Percentiles rank a stretch among this genome's conserved stretches.
Evolutionary conservation across 2,797 vertebrate genomes (phyloP).

Genomic region (Cuniculus paca): DNA sequence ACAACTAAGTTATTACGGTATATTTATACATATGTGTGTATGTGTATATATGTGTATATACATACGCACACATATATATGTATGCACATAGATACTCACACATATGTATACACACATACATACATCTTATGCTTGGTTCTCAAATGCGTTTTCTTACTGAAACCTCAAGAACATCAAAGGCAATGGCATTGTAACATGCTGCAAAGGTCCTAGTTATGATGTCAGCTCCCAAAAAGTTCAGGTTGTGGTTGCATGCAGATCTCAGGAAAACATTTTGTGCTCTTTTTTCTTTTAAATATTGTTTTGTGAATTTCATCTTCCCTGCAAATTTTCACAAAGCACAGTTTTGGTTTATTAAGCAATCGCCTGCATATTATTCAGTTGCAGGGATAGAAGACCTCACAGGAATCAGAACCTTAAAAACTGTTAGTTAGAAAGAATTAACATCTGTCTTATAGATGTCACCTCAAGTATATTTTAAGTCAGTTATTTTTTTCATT

Average conservation of each 20-base stretch:
- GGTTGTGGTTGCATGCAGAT: background rate
- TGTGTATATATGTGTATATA: too few relatives aligned
- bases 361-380: constrained; percentile 53
- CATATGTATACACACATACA: background rate
- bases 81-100: background rate
- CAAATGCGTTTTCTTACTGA: background rate
- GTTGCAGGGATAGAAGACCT: constrained; percentile 62
- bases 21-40: too few relatives aligned
- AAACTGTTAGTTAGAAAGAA: constrained; percentile 82
- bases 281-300: background rate
- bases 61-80: too few relatives aligned
- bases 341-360: constrained; percentile 77
- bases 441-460: constrained; percentile 74
- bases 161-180: background rate
- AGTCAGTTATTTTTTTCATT: background rate
- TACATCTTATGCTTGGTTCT: background rate
- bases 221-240: background rate
- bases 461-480: constrained; percentile 56
- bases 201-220: background rate
- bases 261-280: background rate
- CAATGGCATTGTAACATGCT: background rate
- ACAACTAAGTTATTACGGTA: background rate
- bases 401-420: constrained; percentile 72
- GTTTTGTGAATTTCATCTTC: background rate
- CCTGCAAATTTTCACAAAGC: constrained; percentile 58